Base-by-base conservation (phyloP, 2,797 vertebrate genomes). In the Hippocampus kuda region DNA sequence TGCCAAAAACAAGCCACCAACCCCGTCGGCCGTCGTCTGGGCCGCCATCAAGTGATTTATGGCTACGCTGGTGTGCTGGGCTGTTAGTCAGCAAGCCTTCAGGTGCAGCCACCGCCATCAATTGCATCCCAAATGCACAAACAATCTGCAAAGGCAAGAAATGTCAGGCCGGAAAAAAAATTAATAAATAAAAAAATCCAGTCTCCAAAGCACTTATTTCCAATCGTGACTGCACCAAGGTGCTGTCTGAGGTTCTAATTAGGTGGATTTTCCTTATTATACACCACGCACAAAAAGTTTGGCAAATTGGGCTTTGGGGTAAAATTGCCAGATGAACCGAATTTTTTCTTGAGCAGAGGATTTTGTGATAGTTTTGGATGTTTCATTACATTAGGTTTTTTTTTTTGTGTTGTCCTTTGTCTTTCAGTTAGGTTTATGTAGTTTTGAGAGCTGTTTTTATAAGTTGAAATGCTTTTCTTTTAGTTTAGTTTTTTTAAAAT, bases 81-180 rank as follows among this genome's bases (percentile, higher is more conserved):
- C 62, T 46, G 41, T 64, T 64, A 46, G n/a, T 64, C 41, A 42
- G 63, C 63, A 1, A 27, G 42, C 42, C 63, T 20, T 24, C 16
- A 65, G 63, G 63, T 65, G 44, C 62, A 24, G 41, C 42, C 46
- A 44, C 44, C 44, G 16, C 26, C 63, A 48, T 65, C 42, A 16
- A 65, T 65, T 49, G 63, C 26, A 24, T 65, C 44, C n/a, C 13
- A 26, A 65, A 48, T 49, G 44, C 63, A 49, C 44, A 65, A 65
- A 65, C 63, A 65, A 48, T 65, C 63, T 27, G 24, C 15, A 65
- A 27, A 48, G 24, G 38, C 12, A 46, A n/a, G 34, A 42, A 63
- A 63, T 63, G 61, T 63, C 61, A 63, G 34, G 4, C 18, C 1
- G n/a, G 2, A 2, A 34, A 34, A 38, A 61, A 42, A n/a, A 7